Evolutionary conservation across 1,140 invertebrate genomes (phyloP), one percentile per base, ranked within the genome.

Genomic region (Eupristina koningsbergeri): DNA sequence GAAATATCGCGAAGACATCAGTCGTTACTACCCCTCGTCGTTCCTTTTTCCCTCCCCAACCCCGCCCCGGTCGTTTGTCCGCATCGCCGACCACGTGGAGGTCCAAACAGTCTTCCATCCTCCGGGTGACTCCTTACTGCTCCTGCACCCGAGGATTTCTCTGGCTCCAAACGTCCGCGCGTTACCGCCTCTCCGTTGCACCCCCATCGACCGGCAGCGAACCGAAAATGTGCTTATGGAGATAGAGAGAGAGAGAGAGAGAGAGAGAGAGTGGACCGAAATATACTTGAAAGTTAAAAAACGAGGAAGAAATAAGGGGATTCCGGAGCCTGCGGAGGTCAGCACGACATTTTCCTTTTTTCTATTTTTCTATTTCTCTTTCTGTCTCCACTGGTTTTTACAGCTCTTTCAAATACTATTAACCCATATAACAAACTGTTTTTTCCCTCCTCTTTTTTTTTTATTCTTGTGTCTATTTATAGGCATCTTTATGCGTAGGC

Each of bases 1-100:
- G 87, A 88, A 89, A 89, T 88, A 89, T 88, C 86, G 87, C 85
- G 45, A 80, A 86, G 83, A 86, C 86, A 87, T 89, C 87, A 86
- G 88, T 86, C 85, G 85, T 89, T 87, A 87, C 85, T 81, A 47
- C 69, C 78, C 78, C 71, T n/a, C n/a, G 53, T 73, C 41, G 9
- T 61, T 22, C 39, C 61, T 26, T 64, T n/a, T 36, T 47, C 17
- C 50, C 50, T 11, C 53, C 29, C 39, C 13, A 22, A n/a, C 8
- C 36, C 73, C 41, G n/a, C 53, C 45, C 36, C 53, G 73, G 74
- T 89, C 85, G 86, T 88, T 88, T 88, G 86, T 87, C 69, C 87
- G 84, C 85, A 86, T 89, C 83, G 84, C 67, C 75, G 73, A 74
- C 77, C 77, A 63, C 64, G 83, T 74, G 83, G 80, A 67, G 63